Conservation (phyloP, 1,140 invertebrate genomes). For the Achroia grisella region DNA sequence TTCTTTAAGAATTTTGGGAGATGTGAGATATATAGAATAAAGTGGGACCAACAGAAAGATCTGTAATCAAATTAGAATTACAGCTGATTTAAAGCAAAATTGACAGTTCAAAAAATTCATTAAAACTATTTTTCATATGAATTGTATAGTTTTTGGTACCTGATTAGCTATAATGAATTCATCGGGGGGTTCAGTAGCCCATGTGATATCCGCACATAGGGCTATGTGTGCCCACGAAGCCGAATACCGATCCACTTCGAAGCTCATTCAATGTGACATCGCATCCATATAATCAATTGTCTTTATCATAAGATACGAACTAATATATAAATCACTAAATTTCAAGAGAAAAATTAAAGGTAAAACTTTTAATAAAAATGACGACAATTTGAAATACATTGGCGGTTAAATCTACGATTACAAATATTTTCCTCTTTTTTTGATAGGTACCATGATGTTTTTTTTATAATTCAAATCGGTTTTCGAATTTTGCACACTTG, state of each 20-base stretch:
- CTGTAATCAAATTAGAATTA: too few species aligned
- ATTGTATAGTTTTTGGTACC: constrained; percentile 18
- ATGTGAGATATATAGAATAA: too few species aligned
- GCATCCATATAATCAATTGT: constrained; percentile 59
- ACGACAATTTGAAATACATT: constrained; percentile 69
- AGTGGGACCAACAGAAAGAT: too few species aligned
- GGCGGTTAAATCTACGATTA: constrained; percentile 66
- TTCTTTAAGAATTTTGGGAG: too few species aligned
- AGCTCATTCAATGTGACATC: constrained; percentile 71
- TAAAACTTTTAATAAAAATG: constrained; percentile 67
- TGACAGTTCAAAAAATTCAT: too few species aligned
- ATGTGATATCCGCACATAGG: constrained; percentile 68
- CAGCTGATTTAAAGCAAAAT: too few species aligned
- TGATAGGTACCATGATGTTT: constrained; percentile 61
- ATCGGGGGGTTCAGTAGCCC: constrained; percentile 60
- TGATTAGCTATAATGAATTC: constrained; percentile 65
- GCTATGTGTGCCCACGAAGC: constrained; percentile 65
- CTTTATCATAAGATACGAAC: constrained; percentile 53
- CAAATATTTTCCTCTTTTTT: constrained; percentile 70
- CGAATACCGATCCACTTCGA: constrained; percentile 64
- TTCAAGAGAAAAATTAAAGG: constrained; percentile 56
- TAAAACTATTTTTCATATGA: too few species aligned
- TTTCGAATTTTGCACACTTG: constrained; percentile 57
- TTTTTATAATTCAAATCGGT: constrained; percentile 62
- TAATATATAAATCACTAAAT: constrained; percentile 64